phyloP scores from a whole-genome alignment of 2,113 vertebrate genomes.

The Cottus gobio region DNA sequence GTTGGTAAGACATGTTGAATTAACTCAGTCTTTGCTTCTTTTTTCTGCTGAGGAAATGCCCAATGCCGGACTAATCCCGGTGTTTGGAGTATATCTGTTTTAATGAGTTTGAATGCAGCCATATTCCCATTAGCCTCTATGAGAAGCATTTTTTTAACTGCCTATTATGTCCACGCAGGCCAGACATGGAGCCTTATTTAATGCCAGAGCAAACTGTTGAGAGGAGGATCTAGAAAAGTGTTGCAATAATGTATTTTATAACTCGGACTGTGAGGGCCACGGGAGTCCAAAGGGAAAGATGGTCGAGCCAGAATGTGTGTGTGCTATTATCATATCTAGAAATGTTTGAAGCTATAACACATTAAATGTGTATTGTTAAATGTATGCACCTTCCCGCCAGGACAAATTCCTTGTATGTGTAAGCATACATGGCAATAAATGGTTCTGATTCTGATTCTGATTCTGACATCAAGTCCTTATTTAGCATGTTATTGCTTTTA shows the following conservation, averaged over 20 bases:
- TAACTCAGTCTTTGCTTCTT: not conserved
- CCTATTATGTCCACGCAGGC: conserved; percentile 45
- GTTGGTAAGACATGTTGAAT: conserved; percentile 13
- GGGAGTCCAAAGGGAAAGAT: not conserved
- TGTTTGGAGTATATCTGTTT: conserved; percentile 47
- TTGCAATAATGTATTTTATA: conserved; percentile 4
- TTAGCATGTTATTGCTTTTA: not conserved
- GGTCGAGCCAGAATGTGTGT: not conserved
- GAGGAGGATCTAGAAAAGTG: conserved; percentile 14
- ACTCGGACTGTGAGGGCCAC: not conserved
- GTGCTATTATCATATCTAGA: not conserved
- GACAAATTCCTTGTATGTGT: too few species aligned
- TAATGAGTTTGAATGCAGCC: conserved; percentile 63
- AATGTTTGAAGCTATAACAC: too few species aligned
- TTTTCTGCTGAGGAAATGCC: not conserved
- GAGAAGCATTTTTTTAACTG: conserved; percentile 62
- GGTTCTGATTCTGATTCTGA: too few species aligned
- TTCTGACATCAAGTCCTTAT: too few species aligned
- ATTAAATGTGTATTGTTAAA: too few species aligned
- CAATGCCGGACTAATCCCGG: conserved; percentile 2
- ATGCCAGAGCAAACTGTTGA: conserved; percentile 18
- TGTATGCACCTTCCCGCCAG: too few species aligned
- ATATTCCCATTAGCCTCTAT: conserved; percentile 52
- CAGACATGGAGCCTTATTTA: conserved; percentile 23
- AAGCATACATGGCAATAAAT: too few species aligned